Evolutionary conservation across 2,113 vertebrate genomes (phyloP).

Genomic region (Lepus americanus): DNA sequence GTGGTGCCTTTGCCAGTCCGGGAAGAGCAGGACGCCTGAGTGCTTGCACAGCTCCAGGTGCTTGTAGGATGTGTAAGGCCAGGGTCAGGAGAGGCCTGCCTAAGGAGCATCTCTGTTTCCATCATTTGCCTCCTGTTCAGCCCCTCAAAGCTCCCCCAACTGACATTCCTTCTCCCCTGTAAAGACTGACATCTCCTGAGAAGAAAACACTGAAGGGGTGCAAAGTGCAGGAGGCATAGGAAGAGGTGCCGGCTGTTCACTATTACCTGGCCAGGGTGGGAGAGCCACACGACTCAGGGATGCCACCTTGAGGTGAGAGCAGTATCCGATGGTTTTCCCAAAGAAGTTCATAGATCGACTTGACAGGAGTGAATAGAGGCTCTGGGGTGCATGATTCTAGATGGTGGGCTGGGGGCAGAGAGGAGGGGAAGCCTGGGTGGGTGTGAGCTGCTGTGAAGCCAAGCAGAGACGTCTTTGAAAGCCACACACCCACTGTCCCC

Average conservation of each 20-base stretch:
- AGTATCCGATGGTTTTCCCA: neutral
- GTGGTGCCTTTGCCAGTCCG: neutral
- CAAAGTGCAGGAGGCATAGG: neutral
- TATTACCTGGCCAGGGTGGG: neutral
- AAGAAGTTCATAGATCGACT: fast-evolving
- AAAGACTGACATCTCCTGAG: neutral
- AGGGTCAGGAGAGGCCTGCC: neutral
- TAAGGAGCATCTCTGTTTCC: too few relatives aligned
- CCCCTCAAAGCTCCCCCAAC: neutral
- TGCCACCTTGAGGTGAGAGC: neutral
- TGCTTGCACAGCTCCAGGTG: neutral
- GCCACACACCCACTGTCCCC: neutral
- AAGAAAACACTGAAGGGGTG: neutral
- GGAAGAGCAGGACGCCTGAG: neutral
- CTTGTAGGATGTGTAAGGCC: neutral
- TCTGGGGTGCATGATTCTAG: neutral
- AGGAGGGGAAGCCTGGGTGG: neutral
- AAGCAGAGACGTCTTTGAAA: neutral
- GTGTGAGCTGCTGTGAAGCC: neutral
- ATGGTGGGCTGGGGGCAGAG: neutral
- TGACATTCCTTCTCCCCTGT: neutral
- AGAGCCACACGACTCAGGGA: neutral
- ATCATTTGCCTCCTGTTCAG: neutral
- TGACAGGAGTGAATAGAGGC: neutral
- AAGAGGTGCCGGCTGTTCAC: neutral